phyloP scores from a whole-genome alignment of 2,113 vertebrate genomes.

The Cromileptes altivelis region DNA sequence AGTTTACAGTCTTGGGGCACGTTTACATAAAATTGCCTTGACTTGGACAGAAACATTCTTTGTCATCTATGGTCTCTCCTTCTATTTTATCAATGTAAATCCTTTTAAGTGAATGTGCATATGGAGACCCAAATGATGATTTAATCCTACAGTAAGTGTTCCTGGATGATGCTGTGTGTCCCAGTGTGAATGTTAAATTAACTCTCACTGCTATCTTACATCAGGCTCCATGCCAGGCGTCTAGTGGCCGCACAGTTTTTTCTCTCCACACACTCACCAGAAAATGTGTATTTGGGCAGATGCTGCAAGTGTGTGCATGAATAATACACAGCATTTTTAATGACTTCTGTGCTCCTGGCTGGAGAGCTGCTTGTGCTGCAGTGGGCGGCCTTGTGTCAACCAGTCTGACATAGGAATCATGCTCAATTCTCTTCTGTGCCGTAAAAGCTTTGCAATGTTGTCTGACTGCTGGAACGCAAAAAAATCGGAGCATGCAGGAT shows the following conservation, averaged over 20 bases:
- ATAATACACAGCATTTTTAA: slow-evolving; percentile 77
- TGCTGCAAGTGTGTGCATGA: slow-evolving; percentile 62
- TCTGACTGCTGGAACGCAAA: slow-evolving; percentile 25
- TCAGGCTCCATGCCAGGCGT: slow-evolving; percentile 62
- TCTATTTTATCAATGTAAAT: slow-evolving; percentile 71
- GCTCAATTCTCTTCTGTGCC: slow-evolving; percentile 28
- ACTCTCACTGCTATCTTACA: slow-evolving; percentile 70
- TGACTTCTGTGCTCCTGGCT: slow-evolving; percentile 61
- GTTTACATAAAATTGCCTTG: slow-evolving; percentile 19
- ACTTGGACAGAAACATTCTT: slow-evolving; percentile 45
- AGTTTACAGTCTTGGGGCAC: slow-evolving; percentile 25
- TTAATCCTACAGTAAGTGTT: slow-evolving; percentile 76
- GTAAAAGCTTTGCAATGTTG: slow-evolving; percentile 50
- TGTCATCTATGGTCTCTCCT: slow-evolving; percentile 33
- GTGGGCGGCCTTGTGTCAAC: slow-evolving; percentile 49
- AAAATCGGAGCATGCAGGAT: slow-evolving; percentile 10
- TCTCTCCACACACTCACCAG: slow-evolving; percentile 36
- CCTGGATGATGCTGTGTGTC: slow-evolving; percentile 59
- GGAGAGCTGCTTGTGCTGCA: slow-evolving; percentile 56
- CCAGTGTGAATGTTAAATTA: slow-evolving; percentile 74
- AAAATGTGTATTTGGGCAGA: slow-evolving; percentile 56
- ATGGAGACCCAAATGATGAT: slow-evolving; percentile 70
- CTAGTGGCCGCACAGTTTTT: slow-evolving; percentile 33
- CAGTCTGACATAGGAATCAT: slow-evolving; percentile 45
- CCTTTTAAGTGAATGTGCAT: slow-evolving; percentile 73